phyloP scores from a whole-genome alignment of 2,888 invertebrate genomes.

The Ariolimax columbianus region DNA sequence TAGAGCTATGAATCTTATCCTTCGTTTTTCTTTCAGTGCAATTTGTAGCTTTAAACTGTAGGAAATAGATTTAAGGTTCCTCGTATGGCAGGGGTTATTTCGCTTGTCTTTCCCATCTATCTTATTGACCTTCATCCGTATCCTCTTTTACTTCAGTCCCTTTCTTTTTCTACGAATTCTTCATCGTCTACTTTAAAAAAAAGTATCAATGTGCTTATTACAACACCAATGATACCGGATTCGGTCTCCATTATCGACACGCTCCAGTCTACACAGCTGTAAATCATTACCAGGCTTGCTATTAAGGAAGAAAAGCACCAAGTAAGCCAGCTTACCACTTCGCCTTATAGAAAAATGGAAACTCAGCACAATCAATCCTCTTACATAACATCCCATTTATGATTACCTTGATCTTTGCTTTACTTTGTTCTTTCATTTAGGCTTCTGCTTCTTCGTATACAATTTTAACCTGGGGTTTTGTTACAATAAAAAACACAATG shows the following conservation, averaged over 20 bases:
- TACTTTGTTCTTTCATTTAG: too few species aligned
- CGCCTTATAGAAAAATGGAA: too few species aligned
- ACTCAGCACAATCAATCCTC: too few species aligned
- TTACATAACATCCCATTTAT: neutral
- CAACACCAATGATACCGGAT: too few species aligned
- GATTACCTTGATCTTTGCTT: neutral
- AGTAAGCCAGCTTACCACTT: too few species aligned
- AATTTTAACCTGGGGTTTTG: too few species aligned
- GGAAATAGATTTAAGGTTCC: neutral
- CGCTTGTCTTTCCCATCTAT: neutral
- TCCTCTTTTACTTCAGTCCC: neutral
- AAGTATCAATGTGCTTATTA: neutral
- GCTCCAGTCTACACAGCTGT: too few species aligned
- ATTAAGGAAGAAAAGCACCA: too few species aligned
- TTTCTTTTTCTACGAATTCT: neutral
- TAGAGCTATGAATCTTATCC: neutral
- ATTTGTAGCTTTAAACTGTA: neutral
- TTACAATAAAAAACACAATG: too few species aligned
- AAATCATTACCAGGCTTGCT: too few species aligned
- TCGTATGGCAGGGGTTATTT: neutral
- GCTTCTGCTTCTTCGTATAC: too few species aligned
- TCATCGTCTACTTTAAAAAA: neutral
- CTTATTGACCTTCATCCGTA: neutral
- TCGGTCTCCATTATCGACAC: too few species aligned
- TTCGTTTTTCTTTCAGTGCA: neutral